Base-by-base conservation (phyloP, 1,140 invertebrate genomes). In the Orussus abietinus region DNA sequence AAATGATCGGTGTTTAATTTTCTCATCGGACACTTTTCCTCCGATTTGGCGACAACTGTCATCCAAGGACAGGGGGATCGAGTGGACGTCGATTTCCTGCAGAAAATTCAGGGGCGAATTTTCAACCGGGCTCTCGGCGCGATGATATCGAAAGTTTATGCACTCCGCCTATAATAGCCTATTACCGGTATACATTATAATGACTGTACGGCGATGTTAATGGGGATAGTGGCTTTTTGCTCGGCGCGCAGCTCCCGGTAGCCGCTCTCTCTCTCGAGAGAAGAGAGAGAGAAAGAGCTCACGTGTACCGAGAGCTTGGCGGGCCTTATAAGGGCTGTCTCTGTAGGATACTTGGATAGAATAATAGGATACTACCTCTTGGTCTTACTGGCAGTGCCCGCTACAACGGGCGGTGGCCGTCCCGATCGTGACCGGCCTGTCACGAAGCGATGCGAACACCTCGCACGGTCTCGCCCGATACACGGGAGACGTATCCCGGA, bases 321-420 rank as follows among this genome's bases (percentile, higher is more conserved):
- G 46, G 48, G 49, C 64, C 64, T 62, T 66, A 66, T 65, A 66
- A 64, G 64, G 64, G 37, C 46, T 47, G 55, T 64, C 59, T 56
- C 48, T 49, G 53, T 47, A 51, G 47, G 54, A 45, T 39, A 31
- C 56, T 50, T 41, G 59, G 58, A 57, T 62, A 64, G 62, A 60
- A 66, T 66, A 66, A 66, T 66, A 64, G 58, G 59, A 63, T 59
- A 53, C 59, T 57, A 50, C 53, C 50, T 55, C 42, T 38, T 54
- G 47, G 47, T 45, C 46, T 55, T n/a, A n/a, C n/a, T n/a, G n/a
- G n/a, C n/a, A n/a, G 46, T 47, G 44, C 54, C 46, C 41, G 32
- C 52, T 51, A 55, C 57, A 62, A 59, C 57, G 53, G 55, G 54
- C 49, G 54, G 55, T 55, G 55, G 42, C 57, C 49, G 45, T 61